Evolutionary conservation across 2,113 vertebrate genomes (phyloP).

Genomic region (Dromas ardeola): DNA sequence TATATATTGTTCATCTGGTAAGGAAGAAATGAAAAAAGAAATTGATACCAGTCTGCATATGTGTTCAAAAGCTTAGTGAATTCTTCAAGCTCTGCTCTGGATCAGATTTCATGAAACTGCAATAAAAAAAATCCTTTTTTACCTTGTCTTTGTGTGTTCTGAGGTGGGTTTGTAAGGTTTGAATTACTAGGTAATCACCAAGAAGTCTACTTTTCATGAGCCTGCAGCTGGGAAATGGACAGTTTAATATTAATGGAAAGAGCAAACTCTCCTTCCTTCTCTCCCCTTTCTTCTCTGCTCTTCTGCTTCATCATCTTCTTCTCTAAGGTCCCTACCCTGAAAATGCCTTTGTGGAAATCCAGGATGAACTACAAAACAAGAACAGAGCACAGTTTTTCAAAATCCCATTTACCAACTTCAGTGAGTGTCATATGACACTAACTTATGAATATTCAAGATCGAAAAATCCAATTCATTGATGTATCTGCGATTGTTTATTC

Average conservation of each 20-base stretch:
- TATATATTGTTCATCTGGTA: conserved; percentile 64
- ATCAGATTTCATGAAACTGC: conserved; percentile 69
- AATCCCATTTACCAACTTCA: not conserved
- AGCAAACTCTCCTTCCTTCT: conserved; percentile 42
- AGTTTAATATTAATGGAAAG: conserved; percentile 53
- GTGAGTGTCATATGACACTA: not conserved
- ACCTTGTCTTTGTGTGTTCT: conserved; percentile 41
- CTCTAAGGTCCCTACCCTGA: not conserved
- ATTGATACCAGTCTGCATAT: conserved; percentile 52
- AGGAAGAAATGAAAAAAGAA: conserved; percentile 59
- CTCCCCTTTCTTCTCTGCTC: not conserved
- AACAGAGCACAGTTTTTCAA: not conserved
- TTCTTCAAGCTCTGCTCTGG: conserved; percentile 63
- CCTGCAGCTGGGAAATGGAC: conserved; percentile 49
- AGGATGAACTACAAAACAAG: not conserved
- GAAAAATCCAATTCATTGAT: not conserved
- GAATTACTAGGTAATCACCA: conserved; percentile 60
- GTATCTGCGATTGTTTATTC: not conserved
- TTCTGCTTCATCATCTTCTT: not conserved
- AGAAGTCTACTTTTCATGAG: conserved; percentile 57
- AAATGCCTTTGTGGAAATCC: not conserved
- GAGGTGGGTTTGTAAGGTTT: conserved; percentile 50
- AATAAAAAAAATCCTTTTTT: conserved; percentile 62
- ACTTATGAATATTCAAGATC: not conserved
- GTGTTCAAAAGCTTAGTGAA: conserved; percentile 70